phyloP scores from a whole-genome alignment of 1,140 invertebrate species.

The Conus ventricosus region DNA sequence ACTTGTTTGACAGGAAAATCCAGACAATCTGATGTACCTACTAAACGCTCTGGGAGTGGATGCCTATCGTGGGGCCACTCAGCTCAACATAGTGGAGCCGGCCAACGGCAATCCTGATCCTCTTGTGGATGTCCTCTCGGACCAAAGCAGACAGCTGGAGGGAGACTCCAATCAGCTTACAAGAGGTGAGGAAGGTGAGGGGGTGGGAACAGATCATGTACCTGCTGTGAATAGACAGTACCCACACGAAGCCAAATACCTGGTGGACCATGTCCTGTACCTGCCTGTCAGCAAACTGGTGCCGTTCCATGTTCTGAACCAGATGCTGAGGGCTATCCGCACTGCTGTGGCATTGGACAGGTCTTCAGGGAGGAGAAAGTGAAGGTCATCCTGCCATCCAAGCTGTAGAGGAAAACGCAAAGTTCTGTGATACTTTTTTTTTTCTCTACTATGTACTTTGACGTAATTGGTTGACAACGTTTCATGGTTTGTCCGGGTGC shows the following conservation, averaged over 20 bases:
- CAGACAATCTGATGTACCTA: constrained; percentile 65
- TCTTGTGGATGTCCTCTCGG: neutral
- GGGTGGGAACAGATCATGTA: neutral
- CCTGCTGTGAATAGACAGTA: constrained; percentile 53
- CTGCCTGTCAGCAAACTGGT: constrained; percentile 72
- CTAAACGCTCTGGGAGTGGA: constrained; percentile 72
- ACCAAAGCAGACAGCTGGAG: neutral
- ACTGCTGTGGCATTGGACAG: constrained; percentile 29
- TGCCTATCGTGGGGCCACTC: constrained; percentile 73
- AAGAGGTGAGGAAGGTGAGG: neutral
- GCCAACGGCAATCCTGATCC: constrained; percentile 42
- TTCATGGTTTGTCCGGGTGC: neutral
- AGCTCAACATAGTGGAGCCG: constrained; percentile 72
- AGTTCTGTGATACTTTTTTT: neutral
- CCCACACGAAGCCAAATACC: constrained; percentile 71
- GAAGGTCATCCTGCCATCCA: constrained; percentile 19
- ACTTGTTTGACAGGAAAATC: constrained; percentile 65
- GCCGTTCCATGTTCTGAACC: constrained; percentile 69
- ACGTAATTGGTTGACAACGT: too few species aligned
- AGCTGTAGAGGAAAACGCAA: constrained; percentile 3
- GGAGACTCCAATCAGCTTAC: neutral
- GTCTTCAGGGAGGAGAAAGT: constrained; percentile 6
- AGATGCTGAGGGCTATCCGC: constrained; percentile 53
- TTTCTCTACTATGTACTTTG: too few species aligned
- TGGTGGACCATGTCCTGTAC: constrained; percentile 74